These are phyloP conservation scores for Pogonus chalceus DNA, from an alignment of 1,140 invertebrate species.

Conservation along the genomic window DNA sequence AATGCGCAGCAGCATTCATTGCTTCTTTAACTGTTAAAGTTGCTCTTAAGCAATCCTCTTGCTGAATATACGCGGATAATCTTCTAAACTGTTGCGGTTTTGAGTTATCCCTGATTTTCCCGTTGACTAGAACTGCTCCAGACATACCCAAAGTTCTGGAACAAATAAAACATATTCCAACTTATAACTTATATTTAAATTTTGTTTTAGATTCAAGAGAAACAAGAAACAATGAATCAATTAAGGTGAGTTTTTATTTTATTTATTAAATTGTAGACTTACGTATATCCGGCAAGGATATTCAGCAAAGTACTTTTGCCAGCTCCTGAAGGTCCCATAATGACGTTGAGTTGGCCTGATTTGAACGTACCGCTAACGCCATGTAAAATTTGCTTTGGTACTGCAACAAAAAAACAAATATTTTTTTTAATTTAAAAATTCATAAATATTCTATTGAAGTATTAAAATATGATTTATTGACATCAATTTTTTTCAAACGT, in stretches of 20 bases:
- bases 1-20: conserved; percentile 75
- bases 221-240: too few species aligned
- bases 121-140: conserved; percentile 42
- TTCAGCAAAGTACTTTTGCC: conserved; percentile 70
- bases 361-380: conserved; percentile 57
- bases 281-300: conserved; percentile 60
- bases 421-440: background rate
- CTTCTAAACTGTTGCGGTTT: conserved; percentile 63
- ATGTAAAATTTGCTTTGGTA: conserved; percentile 46
- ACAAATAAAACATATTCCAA: conserved; percentile 11
- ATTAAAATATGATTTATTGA: too few species aligned
- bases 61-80: conserved; percentile 84
- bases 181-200: background rate
- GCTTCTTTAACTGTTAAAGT: conserved; percentile 77
- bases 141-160: conserved; percentile 42
- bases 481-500: too few species aligned
- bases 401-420: conserved; percentile 22
- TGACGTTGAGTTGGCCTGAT: conserved; percentile 67
- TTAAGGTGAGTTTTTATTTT: background rate
- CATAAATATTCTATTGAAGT: background rate
- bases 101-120: conserved; percentile 35
- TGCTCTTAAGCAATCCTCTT: conserved; percentile 76
- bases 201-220: background rate
- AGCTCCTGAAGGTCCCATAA: conserved; percentile 77
- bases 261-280: conserved; percentile 22